Base-by-base conservation (phyloP, 1,140 invertebrate genomes). In the Hycleus cichorii region DNA sequence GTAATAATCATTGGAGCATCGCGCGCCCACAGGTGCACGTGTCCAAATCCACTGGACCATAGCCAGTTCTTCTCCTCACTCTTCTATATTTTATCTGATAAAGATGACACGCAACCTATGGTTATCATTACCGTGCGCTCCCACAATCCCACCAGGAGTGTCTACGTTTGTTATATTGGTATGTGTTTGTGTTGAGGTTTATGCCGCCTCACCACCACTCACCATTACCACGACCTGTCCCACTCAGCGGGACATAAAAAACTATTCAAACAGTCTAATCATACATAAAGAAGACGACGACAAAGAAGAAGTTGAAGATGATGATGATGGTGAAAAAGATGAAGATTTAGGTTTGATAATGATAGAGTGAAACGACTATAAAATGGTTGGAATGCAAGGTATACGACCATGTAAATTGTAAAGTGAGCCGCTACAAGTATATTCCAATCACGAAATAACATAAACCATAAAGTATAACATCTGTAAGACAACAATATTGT, bases 251-350 rank as follows among this genome's bases (percentile, higher is more conserved):
- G 51, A 45, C 51, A 45, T 53, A 53, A 53, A 32, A 32, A 53
- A 46, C 51, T 53, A 53, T 53, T 53, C 51, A 53, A 53, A 53
- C 51, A 53, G 25, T 53, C 51, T 53, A 53, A 53, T 53, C 51
- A 7, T 32, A 32, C 7, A 32, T 32, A 7, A 32, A 32, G 32
- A 32, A 32, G 32, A 7, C 4, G 32, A 32, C 7, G 32, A 32
- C 7, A 7, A 32, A 32, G 32, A 32, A 32, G 32, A 32, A 4
- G 32, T 5, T 5, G 7, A 32, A 0, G 32, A 32, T 5, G 7
- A 32, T 7, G 2, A 32, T 32, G 7, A 32, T 32, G 32, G 32
- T 32, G 32, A 32, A 32, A 7, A 32, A 32, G 32, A 32, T 32
- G 32, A 32, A 32, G 32, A 32, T 32, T 32, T 4, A 32, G 7